Evolutionary conservation across 2,797 vertebrate genomes (phyloP), one percentile per base, ranked within the genome.

Genomic region (Cyclopterus lumpus): DNA sequence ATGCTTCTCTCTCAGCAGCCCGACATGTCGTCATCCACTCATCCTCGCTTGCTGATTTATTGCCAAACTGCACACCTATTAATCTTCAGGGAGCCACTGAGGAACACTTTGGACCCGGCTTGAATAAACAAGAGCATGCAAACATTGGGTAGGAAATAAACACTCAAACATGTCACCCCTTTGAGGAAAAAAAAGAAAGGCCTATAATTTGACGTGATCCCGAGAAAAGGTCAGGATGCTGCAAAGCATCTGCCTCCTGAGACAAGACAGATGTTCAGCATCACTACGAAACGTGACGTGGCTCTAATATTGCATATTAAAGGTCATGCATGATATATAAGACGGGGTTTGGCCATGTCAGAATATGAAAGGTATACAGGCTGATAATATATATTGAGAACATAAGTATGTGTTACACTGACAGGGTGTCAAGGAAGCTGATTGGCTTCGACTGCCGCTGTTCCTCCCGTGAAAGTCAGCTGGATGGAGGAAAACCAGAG

Each of bases 401-500:
- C 57, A 67, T 46, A 62, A 59, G 32, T 65, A 18, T 7, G 48
- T 48, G 67, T 73, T 64, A 71, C 38, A 34, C 28, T 24, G 8
- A 8, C 51, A 63, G 65, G 32, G 24, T 16, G 78, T 71, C 6
- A 69, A 51, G 64, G 48, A 44, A 78, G 60, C n/a, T 60, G 72
- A 90, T 86, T 81, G 83, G 69, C 30, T 77, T 51, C 73, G 80
- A 87, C 76, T 66, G 42, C 73, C 57, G 69, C 74, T 66, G 76
- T 80, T 83, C 72, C 53, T 65, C 73, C 65, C 28, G 36, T 58
- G 49, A 87, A 86, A 61, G 61, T 36, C 68, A 66, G 15, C 77
- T 51, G 69, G 64, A 61, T 57, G 86, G 89, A 91, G 75, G 66
- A 83, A 90, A 90, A 85, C 38, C 88, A 92, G 70, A 76, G 24